Conservation (phyloP, 1,140 invertebrate genomes). For the Calliphora vicina region DNA sequence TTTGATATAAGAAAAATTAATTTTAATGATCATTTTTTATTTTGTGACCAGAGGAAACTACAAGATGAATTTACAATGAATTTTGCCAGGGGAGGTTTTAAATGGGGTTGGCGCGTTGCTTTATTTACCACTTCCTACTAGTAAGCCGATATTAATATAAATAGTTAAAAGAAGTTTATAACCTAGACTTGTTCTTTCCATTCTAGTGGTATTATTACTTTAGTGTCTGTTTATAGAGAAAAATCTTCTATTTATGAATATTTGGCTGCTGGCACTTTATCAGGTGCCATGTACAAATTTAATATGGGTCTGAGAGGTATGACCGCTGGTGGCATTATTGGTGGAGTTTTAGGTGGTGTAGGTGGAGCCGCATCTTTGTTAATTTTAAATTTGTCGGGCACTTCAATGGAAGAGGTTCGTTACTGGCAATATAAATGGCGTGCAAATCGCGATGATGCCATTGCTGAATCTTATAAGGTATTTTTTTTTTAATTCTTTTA, state of each 20-base stretch:
- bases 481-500: background rate
- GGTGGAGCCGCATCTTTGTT: slow-evolving; percentile 64
- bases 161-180: background rate
- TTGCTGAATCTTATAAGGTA: slow-evolving; percentile 54
- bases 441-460: slow-evolving; percentile 52
- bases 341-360: slow-evolving; percentile 65
- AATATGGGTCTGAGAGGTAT: slow-evolving; percentile 70
- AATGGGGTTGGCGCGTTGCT: slow-evolving; percentile 71
- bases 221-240: slow-evolving; percentile 71
- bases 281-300: slow-evolving; percentile 65
- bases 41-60: slow-evolving; percentile 67
- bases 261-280: slow-evolving; percentile 68
- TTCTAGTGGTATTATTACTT: slow-evolving; percentile 69
- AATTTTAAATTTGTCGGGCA: slow-evolving; percentile 65
- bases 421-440: slow-evolving; percentile 66
- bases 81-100: slow-evolving; percentile 74
- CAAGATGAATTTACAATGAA: slow-evolving; percentile 71
- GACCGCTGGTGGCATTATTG: slow-evolving; percentile 69
- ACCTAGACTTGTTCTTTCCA: background rate
- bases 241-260: slow-evolving; percentile 74
- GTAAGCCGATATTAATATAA: slow-evolving; percentile 61
- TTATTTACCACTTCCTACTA: slow-evolving; percentile 72
- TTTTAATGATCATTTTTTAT: background rate
- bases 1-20: slow-evolving; percentile 25
- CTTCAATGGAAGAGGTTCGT: slow-evolving; percentile 66